These are phyloP conservation scores for Matsumurasca onukii DNA, from an alignment of 1,140 invertebrate genomes.

Conservation along the genomic window DNA sequence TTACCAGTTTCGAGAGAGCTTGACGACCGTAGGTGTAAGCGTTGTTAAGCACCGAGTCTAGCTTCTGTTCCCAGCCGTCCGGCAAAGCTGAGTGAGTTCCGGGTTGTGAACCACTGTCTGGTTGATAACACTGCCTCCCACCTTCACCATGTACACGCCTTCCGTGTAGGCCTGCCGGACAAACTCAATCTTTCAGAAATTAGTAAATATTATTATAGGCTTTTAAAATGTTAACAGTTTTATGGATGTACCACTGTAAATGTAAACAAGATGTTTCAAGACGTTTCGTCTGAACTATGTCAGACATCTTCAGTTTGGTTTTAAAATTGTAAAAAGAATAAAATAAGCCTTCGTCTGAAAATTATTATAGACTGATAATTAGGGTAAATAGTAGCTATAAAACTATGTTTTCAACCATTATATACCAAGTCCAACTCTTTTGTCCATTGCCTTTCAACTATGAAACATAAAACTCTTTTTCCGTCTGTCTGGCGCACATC, in stretches of 20 bases:
- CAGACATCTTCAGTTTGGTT: too few species aligned
- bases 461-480: too few species aligned
- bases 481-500: too few species aligned
- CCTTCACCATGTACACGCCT: constrained; percentile 87
- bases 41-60: constrained; percentile 88
- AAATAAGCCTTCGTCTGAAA: background rate
- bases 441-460: too few species aligned
- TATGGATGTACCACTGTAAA: too few species aligned
- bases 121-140: constrained; percentile 88
- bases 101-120: constrained; percentile 86
- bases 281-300: too few species aligned
- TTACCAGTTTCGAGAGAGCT: constrained; percentile 78
- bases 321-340: too few species aligned
- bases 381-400: too few species aligned
- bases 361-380: too few species aligned
- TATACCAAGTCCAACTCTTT: too few species aligned
- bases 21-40: constrained; percentile 88
- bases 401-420: too few species aligned
- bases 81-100: constrained; percentile 74
- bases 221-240: too few species aligned
- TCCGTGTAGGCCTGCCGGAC: constrained; percentile 90
- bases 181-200: background rate
- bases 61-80: constrained; percentile 69
- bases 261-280: background rate
- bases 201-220: constrained; percentile 40